These are phyloP conservation scores for Cebus imitator DNA, from an alignment of 2,113 vertebrate genomes.

Conservation along the genomic window DNA sequence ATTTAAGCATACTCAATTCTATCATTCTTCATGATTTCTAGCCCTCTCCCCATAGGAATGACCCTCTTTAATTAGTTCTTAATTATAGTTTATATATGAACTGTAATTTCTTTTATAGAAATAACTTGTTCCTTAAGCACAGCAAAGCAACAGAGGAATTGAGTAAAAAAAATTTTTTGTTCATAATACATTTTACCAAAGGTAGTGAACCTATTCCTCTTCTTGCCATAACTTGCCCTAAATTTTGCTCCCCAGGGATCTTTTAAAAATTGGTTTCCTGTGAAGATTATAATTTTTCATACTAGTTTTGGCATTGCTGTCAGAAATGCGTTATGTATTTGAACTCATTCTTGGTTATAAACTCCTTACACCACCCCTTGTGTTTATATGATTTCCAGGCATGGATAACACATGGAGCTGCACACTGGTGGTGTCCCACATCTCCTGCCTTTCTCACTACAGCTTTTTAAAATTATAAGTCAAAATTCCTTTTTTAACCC, in stretches of 20 bases:
- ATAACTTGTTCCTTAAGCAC: not conserved
- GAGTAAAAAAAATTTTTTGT: not conserved
- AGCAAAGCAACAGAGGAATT: not conserved
- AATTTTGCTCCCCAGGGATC: not conserved
- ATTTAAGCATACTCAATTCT: not conserved
- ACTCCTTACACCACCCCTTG: not conserved
- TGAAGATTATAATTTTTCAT: not conserved
- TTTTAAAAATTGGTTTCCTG: not conserved
- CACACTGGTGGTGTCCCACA: not conserved
- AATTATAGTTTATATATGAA: not conserved
- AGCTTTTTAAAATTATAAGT: not conserved
- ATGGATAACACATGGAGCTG: not conserved
- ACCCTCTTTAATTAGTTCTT: not conserved
- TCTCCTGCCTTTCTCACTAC: not conserved
- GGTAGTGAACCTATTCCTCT: not conserved
- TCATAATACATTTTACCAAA: slow-evolving; percentile 8
- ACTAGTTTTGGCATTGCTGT: not conserved
- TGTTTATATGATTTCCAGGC: not conserved
- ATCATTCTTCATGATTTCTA: not conserved
- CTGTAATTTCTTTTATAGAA: not conserved
- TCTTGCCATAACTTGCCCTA: not conserved
- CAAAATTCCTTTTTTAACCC: not conserved
- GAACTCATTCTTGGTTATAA: not conserved
- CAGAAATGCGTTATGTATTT: not conserved
- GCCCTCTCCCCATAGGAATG: not conserved